Conservation (phyloP, 1,140 invertebrate species). For the Drosophila repletoides region DNA sequence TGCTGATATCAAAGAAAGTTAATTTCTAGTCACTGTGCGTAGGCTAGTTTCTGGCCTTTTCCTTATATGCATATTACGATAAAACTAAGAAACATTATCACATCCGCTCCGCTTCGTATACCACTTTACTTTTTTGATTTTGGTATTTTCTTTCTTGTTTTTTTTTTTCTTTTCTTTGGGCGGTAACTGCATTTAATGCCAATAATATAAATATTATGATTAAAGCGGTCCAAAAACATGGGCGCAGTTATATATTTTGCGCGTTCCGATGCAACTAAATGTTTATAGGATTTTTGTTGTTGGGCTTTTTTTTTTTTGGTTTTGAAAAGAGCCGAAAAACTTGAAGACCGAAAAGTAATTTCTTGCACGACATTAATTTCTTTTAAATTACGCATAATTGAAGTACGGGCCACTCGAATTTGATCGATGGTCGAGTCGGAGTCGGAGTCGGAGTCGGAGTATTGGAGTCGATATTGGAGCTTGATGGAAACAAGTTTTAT, state of each 20-base stretch:
- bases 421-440: conserved; percentile 64
- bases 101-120: not conserved
- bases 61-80: too few relatives aligned
- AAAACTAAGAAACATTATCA: too few relatives aligned
- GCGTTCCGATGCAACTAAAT: conserved; percentile 52
- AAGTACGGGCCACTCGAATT: conserved; percentile 65
- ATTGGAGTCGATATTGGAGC: conserved; percentile 21
- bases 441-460: too few relatives aligned
- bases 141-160: conserved; percentile 23
- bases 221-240: conserved; percentile 41
- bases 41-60: too few relatives aligned
- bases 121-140: conserved; percentile 11
- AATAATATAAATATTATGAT: conserved; percentile 75
- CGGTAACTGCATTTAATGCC: conserved; percentile 62
- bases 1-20: too few relatives aligned
- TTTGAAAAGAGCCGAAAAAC: conserved; percentile 28
- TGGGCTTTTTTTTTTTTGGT: not conserved
- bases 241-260: conserved; percentile 64
- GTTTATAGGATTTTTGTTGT: conserved; percentile 31
- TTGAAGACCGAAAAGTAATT: conserved; percentile 70
- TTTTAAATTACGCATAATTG: conserved; percentile 81
- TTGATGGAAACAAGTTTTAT: conserved; percentile 50
- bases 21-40: too few relatives aligned
- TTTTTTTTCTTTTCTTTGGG: conserved; percentile 28
- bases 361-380: conserved; percentile 80